Conservation (phyloP, 2,113 vertebrate genomes). For the Anthoscopus minutus region DNA sequence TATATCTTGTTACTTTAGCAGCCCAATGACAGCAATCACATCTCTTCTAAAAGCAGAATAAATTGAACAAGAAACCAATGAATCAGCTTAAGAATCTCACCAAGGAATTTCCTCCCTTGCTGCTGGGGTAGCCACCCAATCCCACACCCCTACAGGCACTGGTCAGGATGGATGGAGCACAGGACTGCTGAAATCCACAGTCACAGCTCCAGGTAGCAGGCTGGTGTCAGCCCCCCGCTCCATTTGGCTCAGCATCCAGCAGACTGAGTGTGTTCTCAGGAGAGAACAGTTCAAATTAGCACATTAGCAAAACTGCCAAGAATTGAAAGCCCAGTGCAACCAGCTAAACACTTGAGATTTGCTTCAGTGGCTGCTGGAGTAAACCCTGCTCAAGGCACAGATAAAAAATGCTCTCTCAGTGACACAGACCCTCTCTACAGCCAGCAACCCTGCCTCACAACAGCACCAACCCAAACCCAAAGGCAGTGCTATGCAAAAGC, state of each 20-base stretch:
- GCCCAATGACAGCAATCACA: neutral
- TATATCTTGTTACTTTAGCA: neutral
- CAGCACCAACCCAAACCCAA: neutral
- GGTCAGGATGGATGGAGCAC: neutral
- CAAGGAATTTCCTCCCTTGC: neutral
- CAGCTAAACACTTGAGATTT: slow-evolving; percentile 16
- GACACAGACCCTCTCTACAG: accelerated
- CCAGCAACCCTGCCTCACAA: neutral
- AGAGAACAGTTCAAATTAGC: slow-evolving; percentile 18
- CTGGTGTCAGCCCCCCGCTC: neutral
- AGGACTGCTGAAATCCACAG: neutral
- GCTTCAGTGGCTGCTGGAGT: neutral
- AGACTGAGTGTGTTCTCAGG: neutral
- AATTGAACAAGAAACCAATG: neutral
- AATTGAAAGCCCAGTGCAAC: neutral
- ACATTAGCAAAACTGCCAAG: slow-evolving; percentile 44
- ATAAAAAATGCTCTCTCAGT: neutral
- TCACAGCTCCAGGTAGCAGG: neutral
- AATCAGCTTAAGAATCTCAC: neutral
- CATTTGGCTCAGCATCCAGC: neutral
- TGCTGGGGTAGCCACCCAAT: neutral
- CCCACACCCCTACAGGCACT: neutral
- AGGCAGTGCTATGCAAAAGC: neutral
- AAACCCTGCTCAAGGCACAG: neutral
- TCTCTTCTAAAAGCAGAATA: neutral